Percentiles rank a stretch among this genome's conserved stretches.
phyloP scores from a whole-genome alignment of 2,888 invertebrate species.

The Trilocha varians region DNA sequence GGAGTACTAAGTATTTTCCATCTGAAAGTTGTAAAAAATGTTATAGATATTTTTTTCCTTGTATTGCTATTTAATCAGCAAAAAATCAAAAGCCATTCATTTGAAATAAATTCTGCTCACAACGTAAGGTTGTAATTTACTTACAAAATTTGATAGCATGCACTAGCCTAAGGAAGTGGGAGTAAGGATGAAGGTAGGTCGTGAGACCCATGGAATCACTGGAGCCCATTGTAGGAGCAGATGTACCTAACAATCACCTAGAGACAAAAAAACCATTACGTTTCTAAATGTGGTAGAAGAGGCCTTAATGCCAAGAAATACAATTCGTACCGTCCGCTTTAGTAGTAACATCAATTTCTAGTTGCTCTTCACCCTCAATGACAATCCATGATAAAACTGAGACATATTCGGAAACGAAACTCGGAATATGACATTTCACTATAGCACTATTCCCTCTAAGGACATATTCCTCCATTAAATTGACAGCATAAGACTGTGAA shows the following conservation, averaged over 20 bases:
- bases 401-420: conserved; percentile 94
- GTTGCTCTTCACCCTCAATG: conserved; percentile 75
- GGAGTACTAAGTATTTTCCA: conserved; percentile 94
- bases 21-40: conserved; percentile 70
- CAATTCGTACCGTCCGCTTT: conserved; percentile 47
- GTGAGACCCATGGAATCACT: conserved; percentile 72
- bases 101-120: conserved; percentile 28
- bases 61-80: neutral
- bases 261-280: conserved; percentile 2
- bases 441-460: conserved; percentile 92
- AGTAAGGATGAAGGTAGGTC: conserved; percentile 68
- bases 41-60: conserved; percentile 9
- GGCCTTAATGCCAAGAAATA: too few species aligned
- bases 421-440: conserved; percentile 94
- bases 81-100: conserved; percentile 8
- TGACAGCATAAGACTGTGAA: conserved; percentile 90
- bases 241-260: conserved; percentile 27
- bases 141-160: conserved; percentile 59
- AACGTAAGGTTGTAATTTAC: conserved; percentile 60
- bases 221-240: conserved; percentile 45
- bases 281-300: too few species aligned
- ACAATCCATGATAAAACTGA: conserved; percentile 89
- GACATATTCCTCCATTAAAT: conserved; percentile 94
- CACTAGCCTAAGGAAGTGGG: conserved; percentile 74
- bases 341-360: conserved; percentile 52